Conservation (phyloP, 53 echinoderm and acorn worm genomes). For the Echinarachnius parma region DNA sequence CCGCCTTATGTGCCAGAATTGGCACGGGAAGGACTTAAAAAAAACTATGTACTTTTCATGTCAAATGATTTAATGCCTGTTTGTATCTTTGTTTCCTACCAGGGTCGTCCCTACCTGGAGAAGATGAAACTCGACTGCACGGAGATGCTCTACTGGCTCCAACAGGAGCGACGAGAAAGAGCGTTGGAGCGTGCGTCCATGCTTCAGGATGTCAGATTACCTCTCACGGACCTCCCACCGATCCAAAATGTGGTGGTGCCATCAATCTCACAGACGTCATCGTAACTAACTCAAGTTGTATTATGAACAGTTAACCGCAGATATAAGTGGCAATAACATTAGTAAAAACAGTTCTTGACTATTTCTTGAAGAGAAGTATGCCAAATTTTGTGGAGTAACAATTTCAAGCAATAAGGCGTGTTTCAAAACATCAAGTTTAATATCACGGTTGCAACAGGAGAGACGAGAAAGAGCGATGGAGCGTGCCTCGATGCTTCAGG, state of each 20-base stretch:
- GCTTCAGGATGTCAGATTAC: slow-evolving; percentile 28
- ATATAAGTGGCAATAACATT: too few relatives aligned
- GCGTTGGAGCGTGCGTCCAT: slow-evolving; percentile 60
- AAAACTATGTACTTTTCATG: neutral
- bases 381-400: too few relatives aligned
- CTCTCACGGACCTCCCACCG: slow-evolving; percentile 28
- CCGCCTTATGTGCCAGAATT: too few relatives aligned
- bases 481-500: slow-evolving; percentile 34
- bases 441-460: slow-evolving; percentile 97
- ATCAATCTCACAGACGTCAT: slow-evolving; percentile 11
- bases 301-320: too few relatives aligned
- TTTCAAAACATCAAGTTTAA: too few relatives aligned
- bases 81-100: neutral
- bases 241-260: neutral
- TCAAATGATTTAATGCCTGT: neutral
- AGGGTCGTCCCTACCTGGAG: slow-evolving; percentile 90
- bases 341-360: too few relatives aligned
- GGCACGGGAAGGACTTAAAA: too few relatives aligned
- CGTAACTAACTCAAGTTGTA: too few relatives aligned
- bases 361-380: too few relatives aligned
- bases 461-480: slow-evolving; percentile 77
- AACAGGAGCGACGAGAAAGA: slow-evolving; percentile 86
- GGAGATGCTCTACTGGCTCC: slow-evolving; percentile 97
- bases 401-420: too few relatives aligned
- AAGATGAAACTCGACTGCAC: slow-evolving; percentile 96